Base-by-base conservation (phyloP, 1,140 invertebrate species). In the Brachystomella parvula region DNA sequence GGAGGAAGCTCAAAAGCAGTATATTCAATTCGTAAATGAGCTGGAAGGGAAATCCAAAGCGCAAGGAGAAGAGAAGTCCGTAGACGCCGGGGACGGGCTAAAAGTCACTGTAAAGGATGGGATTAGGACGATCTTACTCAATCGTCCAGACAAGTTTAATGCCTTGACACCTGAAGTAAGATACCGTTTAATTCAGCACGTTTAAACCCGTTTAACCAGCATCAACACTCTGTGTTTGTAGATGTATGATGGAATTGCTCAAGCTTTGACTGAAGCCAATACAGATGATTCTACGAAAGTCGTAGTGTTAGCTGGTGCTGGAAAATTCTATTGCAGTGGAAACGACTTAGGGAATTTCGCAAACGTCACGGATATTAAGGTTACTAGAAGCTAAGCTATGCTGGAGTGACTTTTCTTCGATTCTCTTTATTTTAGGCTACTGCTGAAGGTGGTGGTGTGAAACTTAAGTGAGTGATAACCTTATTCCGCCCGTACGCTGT, bases 241-340 rank as follows among this genome's bases (percentile, higher is more conserved):
- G 79, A 90, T 90, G 85, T 93, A 90, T 75, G 64, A 76, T 67
- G 78, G 82, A 73, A 76, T 91, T 12, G 80, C 78, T n/a, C 75
- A 80, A 29, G 83, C 86, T 44, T 75, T 95, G 15, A 80, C 84
- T 47, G 81, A 87, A 65, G 87, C 88, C 49, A 83, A 83, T 31
- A 76, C 79, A 30, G 83, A 92, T 78, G 79, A 84, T 56, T 72
- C 79, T 30, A 81, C 89, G 47, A 75, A 79, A 0, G 76, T 88
- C 17, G 84, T 86, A 33, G 85, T 87, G 19, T 72, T 94, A 6
- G 92, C 90, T 35, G 90, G 88, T 21, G 79, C 82, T 63, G 91
- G 89, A 31, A 82, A 89, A 61, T 92, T 85, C 76, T 96, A 86
- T 75, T 87, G 86, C 65, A 90, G 89, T 78, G 94, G 93, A 28